Percentiles rank a stretch among this genome's conserved stretches.
phyloP scores from a whole-genome alignment of 2,113 vertebrate genomes.

The Loxodonta africana region DNA sequence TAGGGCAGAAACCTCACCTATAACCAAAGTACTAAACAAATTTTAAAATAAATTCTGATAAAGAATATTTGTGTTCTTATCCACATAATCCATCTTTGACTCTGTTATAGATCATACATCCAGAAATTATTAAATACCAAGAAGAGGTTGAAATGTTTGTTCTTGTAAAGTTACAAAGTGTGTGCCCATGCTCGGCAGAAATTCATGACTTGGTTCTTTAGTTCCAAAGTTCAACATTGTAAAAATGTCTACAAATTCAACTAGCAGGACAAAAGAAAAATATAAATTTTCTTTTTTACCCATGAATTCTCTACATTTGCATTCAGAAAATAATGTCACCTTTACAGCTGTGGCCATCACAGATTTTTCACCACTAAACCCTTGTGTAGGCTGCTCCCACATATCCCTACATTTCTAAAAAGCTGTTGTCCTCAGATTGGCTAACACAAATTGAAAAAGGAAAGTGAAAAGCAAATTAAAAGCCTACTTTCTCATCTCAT shows the following conservation, averaged over 20 bases:
- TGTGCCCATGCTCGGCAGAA: not conserved
- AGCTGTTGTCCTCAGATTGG: not conserved
- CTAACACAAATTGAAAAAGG: not conserved
- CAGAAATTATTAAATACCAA: conserved; percentile 56
- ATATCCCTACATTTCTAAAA: not conserved
- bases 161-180: conserved; percentile 23
- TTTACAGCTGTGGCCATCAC: not conserved
- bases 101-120: not conserved
- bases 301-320: conserved; percentile 29
- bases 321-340: not conserved
- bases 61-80: conserved; percentile 16
- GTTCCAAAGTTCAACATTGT: conserved; percentile 29
- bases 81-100: conserved; percentile 4
- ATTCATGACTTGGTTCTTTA: not conserved
- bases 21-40: not conserved
- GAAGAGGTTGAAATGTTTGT: conserved; percentile 30
- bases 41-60: conserved; percentile 25
- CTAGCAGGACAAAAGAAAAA: conserved; percentile 1
- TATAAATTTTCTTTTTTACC: not conserved
- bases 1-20: conserved; percentile 36
- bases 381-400: not conserved
- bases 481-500: not conserved
- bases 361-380: not conserved
- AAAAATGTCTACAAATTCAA: conserved; percentile 59
- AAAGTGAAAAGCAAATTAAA: not conserved